Conservation (phyloP, 1,140 invertebrate genomes). For the Apis dorsata region DNA sequence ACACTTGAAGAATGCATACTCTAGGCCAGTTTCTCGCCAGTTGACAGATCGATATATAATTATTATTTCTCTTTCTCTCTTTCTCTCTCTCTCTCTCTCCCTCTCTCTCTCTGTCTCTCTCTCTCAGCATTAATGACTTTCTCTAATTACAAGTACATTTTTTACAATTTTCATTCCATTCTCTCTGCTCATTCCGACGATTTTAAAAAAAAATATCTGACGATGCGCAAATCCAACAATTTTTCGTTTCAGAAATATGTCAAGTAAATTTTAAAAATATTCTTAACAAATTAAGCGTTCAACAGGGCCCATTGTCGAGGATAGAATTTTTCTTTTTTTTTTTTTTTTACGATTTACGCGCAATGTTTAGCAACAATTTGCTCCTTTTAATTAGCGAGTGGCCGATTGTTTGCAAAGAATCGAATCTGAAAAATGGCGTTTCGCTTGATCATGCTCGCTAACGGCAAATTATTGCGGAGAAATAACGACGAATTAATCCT, state of each 20-base stretch:
- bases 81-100: constrained; percentile 1
- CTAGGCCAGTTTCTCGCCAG: constrained; percentile 13
- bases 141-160: constrained; percentile 28
- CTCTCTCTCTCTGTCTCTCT: background rate
- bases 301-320: background rate
- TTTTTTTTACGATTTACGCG: background rate
- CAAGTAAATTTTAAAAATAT: constrained; percentile 13
- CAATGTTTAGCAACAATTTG: background rate
- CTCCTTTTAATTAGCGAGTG: background rate
- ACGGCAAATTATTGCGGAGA: constrained; percentile 8
- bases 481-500: constrained; percentile 24
- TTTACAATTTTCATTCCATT: constrained; percentile 13
- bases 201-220: background rate
- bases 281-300: constrained; percentile 4
- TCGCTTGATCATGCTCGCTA: constrained; percentile 11
- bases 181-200: background rate
- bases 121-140: constrained; percentile 29
- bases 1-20: constrained; percentile 10
- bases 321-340: too few relatives aligned
- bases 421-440: background rate
- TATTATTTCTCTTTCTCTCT: background rate
- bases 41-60: constrained; percentile 16
- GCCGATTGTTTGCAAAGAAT: background rate
- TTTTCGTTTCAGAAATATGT: constrained; percentile 2
- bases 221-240: constrained; percentile 8